These are phyloP conservation scores for Chloroceryle inda DNA, from an alignment of 2,797 vertebrate genomes.

Conservation along the genomic window DNA sequence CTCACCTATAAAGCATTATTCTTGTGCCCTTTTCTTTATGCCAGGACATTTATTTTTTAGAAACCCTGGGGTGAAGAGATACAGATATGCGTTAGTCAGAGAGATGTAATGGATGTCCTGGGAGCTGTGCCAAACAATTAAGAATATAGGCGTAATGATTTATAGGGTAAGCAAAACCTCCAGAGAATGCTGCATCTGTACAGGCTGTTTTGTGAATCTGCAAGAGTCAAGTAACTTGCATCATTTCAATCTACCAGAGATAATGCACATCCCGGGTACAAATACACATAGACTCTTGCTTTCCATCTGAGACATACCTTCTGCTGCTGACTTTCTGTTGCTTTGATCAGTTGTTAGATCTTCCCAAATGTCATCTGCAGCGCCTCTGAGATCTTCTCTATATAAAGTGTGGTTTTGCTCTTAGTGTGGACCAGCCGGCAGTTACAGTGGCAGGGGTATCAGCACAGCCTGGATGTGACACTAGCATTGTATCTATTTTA, in stretches of 20 bases:
- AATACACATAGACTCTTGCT: neutral
- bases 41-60: neutral
- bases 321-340: neutral
- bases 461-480: neutral
- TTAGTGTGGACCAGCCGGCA: neutral
- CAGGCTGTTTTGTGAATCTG: neutral
- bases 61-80: neutral
- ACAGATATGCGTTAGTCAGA: conserved; percentile 12
- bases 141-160: conserved; percentile 10
- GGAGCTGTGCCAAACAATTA: conserved; percentile 49
- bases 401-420: neutral
- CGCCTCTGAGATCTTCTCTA: neutral
- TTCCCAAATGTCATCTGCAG: neutral
- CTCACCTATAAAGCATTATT: neutral
- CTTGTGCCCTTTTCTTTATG: neutral
- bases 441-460: conserved; percentile 1
- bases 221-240: neutral
- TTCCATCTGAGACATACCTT: neutral
- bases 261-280: neutral
- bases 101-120: conserved; percentile 27
- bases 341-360: neutral
- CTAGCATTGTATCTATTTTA: conserved; percentile 17
- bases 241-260: neutral
- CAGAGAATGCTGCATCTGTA: neutral
- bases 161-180: conserved; percentile 6